Conservation (phyloP, 1,140 invertebrate genomes). For the Propsilocerus akamusi region DNA sequence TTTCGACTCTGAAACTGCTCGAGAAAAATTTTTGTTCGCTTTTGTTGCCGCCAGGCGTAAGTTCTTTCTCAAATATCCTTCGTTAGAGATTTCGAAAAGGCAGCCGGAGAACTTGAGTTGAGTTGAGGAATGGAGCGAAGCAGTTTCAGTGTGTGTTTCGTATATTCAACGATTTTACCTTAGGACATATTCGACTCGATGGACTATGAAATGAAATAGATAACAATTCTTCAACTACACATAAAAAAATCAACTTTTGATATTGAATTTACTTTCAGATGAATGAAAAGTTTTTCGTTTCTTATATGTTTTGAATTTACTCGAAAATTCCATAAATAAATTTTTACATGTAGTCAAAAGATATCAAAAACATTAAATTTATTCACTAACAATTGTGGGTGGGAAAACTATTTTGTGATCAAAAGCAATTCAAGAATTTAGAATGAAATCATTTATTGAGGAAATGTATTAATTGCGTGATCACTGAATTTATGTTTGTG, state of each 20-base stretch:
- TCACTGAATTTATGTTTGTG: too few species aligned
- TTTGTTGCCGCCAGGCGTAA: not conserved
- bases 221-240: not conserved
- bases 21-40: not conserved
- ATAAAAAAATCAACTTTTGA: too few species aligned
- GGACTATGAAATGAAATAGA: constrained; percentile 2
- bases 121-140: not conserved
- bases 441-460: too few species aligned
- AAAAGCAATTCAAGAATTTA: too few species aligned
- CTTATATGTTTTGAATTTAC: not conserved
- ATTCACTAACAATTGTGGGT: not conserved
- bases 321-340: not conserved
- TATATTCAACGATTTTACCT: not conserved
- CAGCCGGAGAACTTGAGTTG: not conserved
- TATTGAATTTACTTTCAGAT: too few species aligned
- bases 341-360: not conserved
- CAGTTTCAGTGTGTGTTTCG: not conserved
- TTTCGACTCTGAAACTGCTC: too few species aligned
- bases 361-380: not conserved
- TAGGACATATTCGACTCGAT: not conserved
- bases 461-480: too few species aligned
- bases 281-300: not conserved
- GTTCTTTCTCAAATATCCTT: not conserved
- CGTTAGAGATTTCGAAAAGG: not conserved
- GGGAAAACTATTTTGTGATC: not conserved